These are phyloP conservation scores for Thryonomys swinderianus DNA, from an alignment of 2,113 vertebrate genomes.

Conservation along the genomic window DNA sequence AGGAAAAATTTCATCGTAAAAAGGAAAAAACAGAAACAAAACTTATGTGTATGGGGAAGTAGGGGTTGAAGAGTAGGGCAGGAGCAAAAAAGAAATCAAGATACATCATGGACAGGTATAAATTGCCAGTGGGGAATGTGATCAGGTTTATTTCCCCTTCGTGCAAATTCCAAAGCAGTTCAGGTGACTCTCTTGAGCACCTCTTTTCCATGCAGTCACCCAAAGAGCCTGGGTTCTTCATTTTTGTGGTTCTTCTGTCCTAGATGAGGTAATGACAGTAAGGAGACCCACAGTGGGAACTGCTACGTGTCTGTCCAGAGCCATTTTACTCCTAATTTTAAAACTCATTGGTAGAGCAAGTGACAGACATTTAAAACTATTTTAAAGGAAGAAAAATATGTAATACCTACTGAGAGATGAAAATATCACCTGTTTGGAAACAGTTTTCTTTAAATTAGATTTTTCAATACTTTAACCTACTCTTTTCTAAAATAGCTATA, in stretches of 20 bases:
- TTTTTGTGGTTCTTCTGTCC: not conserved
- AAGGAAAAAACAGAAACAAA: too few relatives aligned
- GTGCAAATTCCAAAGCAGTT: not conserved
- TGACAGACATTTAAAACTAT: not conserved
- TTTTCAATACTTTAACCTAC: not conserved
- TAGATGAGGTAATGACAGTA: not conserved
- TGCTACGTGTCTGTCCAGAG: not conserved
- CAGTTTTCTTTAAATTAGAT: conserved; percentile 17
- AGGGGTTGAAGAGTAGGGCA: too few relatives aligned
- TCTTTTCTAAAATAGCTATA: not conserved
- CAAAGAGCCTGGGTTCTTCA: not conserved
- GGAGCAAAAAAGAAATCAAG: too few relatives aligned
- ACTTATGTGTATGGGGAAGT: too few relatives aligned
- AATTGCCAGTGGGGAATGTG: too few relatives aligned
- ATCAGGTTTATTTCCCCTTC: not conserved
- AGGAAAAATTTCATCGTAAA: too few relatives aligned
- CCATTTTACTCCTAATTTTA: not conserved
- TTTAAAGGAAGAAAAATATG: not conserved
- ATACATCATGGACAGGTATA: too few relatives aligned
- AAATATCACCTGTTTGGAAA: conserved; percentile 31
- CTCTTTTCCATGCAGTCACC: not conserved
- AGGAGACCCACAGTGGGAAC: not conserved
- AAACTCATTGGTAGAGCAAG: conserved; percentile 5
- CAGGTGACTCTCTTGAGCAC: not conserved
- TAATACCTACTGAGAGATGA: not conserved